Percentiles rank a stretch among this genome's conserved stretches.
Conservation (phyloP, 2,797 vertebrate genomes). For the Synaphobranchus kaupii region DNA sequence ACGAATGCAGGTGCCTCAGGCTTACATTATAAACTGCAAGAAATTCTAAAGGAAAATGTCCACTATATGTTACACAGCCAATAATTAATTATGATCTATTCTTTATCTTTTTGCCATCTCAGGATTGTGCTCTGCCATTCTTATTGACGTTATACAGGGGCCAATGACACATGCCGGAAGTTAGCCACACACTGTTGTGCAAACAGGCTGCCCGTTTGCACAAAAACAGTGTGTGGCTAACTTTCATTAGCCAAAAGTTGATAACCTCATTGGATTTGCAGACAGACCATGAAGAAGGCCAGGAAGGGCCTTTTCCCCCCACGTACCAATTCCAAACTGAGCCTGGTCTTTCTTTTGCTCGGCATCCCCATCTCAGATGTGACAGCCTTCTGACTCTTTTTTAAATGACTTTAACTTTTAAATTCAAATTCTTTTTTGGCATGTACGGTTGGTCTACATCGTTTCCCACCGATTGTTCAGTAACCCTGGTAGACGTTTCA, state of each 20-base stretch:
- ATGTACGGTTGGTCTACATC: neutral
- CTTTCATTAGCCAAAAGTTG: constrained; percentile 20
- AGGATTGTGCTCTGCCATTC: constrained; percentile 29
- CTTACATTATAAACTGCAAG: too few relatives aligned
- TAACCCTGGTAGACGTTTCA: neutral
- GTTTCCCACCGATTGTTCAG: neutral
- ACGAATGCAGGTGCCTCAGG: too few relatives aligned
- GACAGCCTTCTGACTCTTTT: constrained; percentile 5
- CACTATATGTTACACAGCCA: too few relatives aligned
- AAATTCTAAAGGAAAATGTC: too few relatives aligned
- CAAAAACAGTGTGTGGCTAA: constrained; percentile 1
- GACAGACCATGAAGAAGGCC: constrained; percentile 49
- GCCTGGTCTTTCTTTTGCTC: constrained; percentile 11
- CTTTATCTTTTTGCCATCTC: neutral
- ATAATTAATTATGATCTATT: too few relatives aligned
- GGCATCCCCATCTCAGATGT: constrained; percentile 11
- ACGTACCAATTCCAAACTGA: neutral
- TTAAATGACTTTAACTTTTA: constrained; percentile 15
- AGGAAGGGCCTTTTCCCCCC: too few relatives aligned
- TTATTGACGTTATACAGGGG: neutral
- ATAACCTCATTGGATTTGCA: constrained; percentile 49
- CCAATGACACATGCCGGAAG: neutral
- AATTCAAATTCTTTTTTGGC: neutral
- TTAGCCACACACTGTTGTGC: too few relatives aligned
- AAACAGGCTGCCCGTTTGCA: constrained; percentile 12